Conservation (phyloP, 2,113 vertebrate species). For the Pelodiscus sinensis region DNA sequence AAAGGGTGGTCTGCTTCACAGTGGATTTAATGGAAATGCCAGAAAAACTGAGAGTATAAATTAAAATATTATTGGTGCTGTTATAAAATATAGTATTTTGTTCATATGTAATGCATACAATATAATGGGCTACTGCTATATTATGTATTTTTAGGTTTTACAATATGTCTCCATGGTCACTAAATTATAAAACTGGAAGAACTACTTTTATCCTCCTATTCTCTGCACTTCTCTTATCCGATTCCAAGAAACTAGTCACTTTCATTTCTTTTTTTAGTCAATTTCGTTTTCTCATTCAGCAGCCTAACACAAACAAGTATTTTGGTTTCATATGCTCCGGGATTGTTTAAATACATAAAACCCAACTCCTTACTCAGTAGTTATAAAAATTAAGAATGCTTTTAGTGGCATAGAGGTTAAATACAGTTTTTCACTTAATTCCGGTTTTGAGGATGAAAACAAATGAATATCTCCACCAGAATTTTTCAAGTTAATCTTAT, state of each 20-base stretch:
- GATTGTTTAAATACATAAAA: neutral
- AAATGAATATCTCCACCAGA: neutral
- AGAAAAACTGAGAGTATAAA: neutral
- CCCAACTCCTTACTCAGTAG: neutral
- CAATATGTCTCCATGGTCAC: rapidly evolving
- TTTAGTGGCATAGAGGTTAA: neutral
- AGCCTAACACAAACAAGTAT: neutral
- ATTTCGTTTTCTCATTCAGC: neutral
- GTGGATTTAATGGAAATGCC: neutral
- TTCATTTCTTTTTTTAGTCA: neutral
- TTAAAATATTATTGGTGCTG: neutral
- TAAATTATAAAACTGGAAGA: neutral
- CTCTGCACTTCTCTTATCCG: rapidly evolving
- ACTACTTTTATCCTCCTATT: neutral
- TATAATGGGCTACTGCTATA: no score
- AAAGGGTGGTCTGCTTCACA: neutral
- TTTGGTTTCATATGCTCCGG: neutral
- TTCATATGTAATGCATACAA: neutral
- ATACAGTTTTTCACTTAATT: neutral
- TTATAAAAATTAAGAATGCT: neutral
- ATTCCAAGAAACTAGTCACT: neutral
- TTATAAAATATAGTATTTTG: neutral
- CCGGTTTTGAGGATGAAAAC: neutral
- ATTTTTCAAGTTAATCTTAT: neutral
- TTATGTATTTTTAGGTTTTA: neutral